Evolutionary conservation across 2,888 invertebrate species (phyloP), one percentile per base, ranked within the genome.

Genomic region (Craniophora ligustri): DNA sequence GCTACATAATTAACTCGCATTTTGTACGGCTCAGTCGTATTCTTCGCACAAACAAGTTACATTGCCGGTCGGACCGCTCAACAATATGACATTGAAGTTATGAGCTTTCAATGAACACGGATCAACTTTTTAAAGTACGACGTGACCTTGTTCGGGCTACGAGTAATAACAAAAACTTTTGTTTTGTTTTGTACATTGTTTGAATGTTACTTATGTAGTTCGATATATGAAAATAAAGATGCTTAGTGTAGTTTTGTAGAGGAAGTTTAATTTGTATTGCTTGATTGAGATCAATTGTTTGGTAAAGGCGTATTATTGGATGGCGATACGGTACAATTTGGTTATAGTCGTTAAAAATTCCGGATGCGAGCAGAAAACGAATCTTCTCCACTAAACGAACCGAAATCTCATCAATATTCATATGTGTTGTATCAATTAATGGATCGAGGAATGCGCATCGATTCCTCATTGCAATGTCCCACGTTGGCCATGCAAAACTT

Each of bases 161-260:
- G 72, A 67, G 75, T 66, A 76, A 76, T 78, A 81, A 82, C 81
- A 81, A 81, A 82, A 85, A 81, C 74, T 77, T n/a, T 80, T 84
- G 79, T 82, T 83, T 84, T 82, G 78, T 66, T 78, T 76, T 60
- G 74, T 66, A 68, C 74, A 72, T 80, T 81, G 77, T 78, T 82
- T 77, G 60, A 61, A 60, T 65, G 60, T 69, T 62, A 40, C 51
- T 46, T 34, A 50, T 59, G 66, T 64, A 67, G 65, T 64, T 58
- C 21, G 60, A 75, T 75, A 41, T 4, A 71, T 67, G 55, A 48
- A 35, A 42, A 54, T 54, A 40, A 67, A 63, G 67, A 48, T 51
- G 45, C 34, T 55, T 55, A 56, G 45, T 64, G 8, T 21, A 26
- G 59, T 10, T 66, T 59, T 62, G 44, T 57, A 32, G 45, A 61